These are phyloP conservation scores for Tipula helvola DNA, from an alignment of 2,888 invertebrate species.

Conservation along the genomic window DNA sequence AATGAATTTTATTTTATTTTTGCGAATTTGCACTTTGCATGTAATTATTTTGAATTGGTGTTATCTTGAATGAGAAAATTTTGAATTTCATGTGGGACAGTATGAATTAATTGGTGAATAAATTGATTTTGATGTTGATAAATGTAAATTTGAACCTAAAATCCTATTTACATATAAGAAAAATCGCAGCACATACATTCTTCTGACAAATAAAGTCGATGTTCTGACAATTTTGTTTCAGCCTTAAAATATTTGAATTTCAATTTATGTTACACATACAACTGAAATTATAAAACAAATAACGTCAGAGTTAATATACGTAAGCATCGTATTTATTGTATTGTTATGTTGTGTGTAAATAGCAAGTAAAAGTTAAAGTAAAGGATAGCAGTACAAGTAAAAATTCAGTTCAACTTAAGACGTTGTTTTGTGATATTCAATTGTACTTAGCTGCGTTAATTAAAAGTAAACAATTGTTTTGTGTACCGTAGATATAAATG, in stretches of 20 bases:
- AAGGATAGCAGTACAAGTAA: background rate
- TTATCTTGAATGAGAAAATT: no score
- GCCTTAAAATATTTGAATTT: background rate
- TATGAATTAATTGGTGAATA: no score
- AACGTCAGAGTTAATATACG: background rate
- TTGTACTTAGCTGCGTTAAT: background rate
- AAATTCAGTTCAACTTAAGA: background rate
- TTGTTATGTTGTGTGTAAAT: background rate
- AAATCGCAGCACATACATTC: no score
- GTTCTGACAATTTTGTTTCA: background rate
- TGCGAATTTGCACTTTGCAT: no score
- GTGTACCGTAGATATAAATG: background rate
- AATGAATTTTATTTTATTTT: no score
- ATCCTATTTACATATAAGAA: no score
- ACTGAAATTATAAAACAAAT: background rate
- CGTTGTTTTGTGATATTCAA: background rate
- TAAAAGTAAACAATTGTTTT: background rate
- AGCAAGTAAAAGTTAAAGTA: background rate
- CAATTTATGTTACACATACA: background rate
- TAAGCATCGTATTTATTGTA: background rate
- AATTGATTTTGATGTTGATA: no score
- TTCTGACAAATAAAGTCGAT: no score
- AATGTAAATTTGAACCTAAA: no score
- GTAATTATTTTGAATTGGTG: no score
- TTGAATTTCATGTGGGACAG: no score